A percentile compares a stretch with the other conserved stretches of the same genome.
Evolutionary conservation across 1,140 invertebrate genomes (phyloP).

Genomic region (Bombus confusus): DNA sequence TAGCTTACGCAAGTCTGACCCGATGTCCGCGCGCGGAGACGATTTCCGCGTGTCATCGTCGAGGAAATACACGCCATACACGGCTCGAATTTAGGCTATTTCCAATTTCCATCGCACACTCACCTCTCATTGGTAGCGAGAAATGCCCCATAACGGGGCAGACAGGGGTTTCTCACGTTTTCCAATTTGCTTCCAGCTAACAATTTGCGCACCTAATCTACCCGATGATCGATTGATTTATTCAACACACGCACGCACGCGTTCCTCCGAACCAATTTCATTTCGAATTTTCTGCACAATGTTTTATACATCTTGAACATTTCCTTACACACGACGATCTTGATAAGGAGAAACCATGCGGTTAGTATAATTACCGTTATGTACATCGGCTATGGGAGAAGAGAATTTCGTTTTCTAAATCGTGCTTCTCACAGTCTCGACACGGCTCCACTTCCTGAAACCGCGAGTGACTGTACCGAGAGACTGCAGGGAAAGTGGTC

Average conservation of each 20-base stretch:
- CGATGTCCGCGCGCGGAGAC: background rate
- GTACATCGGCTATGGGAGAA: background rate
- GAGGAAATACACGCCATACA: slow-evolving; percentile 1
- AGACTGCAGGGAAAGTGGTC: slow-evolving; percentile 11
- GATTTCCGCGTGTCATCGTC: slow-evolving; percentile 35
- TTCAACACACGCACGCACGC: background rate
- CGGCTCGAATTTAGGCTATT: background rate
- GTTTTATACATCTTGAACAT: background rate
- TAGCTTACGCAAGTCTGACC: background rate
- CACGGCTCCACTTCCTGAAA: background rate
- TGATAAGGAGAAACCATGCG: background rate
- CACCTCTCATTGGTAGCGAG: background rate
- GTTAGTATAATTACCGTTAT: background rate
- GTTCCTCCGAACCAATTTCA: background rate
- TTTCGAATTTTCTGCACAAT: background rate
- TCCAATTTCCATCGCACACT: slow-evolving; percentile 15
- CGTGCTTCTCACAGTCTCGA: slow-evolving; percentile 1
- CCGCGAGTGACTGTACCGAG: background rate
- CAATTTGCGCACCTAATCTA: slow-evolving; percentile 11
- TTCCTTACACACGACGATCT: background rate
- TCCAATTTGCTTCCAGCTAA: slow-evolving; percentile 16
- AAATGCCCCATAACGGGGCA: background rate
- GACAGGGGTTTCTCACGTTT: background rate
- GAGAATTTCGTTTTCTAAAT: background rate
- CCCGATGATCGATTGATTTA: background rate